Conservation (phyloP, 2,888 invertebrate genomes). For the Escarpia spicata region DNA sequence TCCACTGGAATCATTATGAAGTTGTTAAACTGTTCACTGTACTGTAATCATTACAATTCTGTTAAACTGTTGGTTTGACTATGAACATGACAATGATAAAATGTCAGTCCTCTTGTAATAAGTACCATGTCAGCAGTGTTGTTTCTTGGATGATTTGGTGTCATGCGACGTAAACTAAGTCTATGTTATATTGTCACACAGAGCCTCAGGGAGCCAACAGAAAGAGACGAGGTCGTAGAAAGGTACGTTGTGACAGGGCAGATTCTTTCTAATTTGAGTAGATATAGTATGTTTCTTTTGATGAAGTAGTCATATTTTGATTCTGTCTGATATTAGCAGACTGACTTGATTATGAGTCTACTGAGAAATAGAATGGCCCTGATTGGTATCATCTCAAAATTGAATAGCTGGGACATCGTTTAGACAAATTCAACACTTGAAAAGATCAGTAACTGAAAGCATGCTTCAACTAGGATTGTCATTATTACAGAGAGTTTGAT, state of each 20-base stretch:
- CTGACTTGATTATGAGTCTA: neutral
- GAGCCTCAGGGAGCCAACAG: neutral
- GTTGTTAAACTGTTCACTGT: neutral
- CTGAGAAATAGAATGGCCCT: neutral
- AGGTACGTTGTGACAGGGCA: neutral
- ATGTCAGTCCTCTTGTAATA: too few relatives aligned
- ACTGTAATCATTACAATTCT: neutral
- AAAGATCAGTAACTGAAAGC: too few relatives aligned
- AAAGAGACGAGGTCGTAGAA: neutral
- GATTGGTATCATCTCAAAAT: too few relatives aligned
- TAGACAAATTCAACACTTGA: too few relatives aligned
- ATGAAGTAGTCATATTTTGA: neutral
- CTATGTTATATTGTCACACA: neutral
- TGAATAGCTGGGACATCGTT: too few relatives aligned
- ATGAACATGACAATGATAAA: neutral
- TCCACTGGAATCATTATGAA: neutral
- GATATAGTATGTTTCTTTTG: neutral
- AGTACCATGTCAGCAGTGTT: neutral
- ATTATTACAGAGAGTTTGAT: too few relatives aligned
- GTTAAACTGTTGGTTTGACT: neutral
- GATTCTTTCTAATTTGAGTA: neutral
- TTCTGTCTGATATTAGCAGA: neutral
- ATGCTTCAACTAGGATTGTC: too few relatives aligned
- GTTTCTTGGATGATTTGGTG: neutral
- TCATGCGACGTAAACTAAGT: neutral